phyloP scores from a whole-genome alignment of 2,888 invertebrate genomes.

The Xestia c-nigrum region DNA sequence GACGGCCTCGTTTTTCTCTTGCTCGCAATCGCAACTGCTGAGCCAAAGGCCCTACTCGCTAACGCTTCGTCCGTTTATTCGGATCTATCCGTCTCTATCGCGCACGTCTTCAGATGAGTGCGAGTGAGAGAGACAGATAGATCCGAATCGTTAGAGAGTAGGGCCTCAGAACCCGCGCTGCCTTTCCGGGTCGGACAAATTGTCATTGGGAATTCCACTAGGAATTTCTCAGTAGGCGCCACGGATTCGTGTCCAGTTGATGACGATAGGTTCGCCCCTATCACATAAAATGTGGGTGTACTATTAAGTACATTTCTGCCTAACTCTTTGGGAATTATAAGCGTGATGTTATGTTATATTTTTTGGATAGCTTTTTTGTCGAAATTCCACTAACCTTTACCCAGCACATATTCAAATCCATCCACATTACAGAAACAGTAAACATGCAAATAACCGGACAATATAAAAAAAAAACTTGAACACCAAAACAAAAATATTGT shows the following conservation, averaged over 20 bases:
- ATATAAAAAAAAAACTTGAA: slow-evolving; percentile 14
- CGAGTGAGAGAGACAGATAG: no score
- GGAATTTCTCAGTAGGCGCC: background rate
- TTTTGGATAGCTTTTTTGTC: background rate
- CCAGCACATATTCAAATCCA: background rate
- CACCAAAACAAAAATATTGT: slow-evolving; percentile 37
- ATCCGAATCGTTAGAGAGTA: no score
- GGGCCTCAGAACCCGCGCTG: no score
- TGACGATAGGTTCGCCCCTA: background rate
- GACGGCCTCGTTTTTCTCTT: no score
- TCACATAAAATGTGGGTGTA: background rate
- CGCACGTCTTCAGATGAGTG: no score
- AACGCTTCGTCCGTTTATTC: no score
- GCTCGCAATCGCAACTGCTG: no score
- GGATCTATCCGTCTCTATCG: no score
- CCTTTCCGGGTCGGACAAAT: background rate
- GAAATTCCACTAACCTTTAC: background rate
- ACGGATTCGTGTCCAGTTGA: background rate
- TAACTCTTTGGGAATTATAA: background rate
- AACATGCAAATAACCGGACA: slow-evolving; percentile 36
- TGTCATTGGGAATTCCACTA: background rate
- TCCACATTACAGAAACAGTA: slow-evolving; percentile 1
- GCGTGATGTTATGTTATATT: background rate
- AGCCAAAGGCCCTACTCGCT: no score
- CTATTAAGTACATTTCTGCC: background rate